Percentiles rank a stretch among this genome's conserved stretches.
Conservation (phyloP, 2,888 invertebrate genomes). For the Himalopsyche anomala region DNA sequence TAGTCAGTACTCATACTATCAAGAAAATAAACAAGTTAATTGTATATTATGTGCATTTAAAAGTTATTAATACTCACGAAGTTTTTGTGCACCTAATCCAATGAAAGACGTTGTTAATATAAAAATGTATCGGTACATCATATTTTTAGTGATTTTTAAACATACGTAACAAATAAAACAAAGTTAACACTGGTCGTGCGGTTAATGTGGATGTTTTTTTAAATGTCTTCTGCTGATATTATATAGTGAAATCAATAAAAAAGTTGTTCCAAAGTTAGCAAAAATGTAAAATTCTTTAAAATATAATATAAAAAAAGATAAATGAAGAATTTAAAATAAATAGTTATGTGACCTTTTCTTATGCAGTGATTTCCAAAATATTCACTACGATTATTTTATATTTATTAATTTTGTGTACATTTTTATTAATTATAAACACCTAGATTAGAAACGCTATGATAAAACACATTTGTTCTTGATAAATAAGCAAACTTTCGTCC, state of each 20-base stretch:
- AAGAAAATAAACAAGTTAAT: too few species aligned
- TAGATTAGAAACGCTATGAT: too few species aligned
- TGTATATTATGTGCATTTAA: neutral
- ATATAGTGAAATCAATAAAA: neutral
- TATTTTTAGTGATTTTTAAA: neutral
- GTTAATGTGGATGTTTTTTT: neutral
- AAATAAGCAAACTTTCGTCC: too few species aligned
- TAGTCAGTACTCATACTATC: too few species aligned
- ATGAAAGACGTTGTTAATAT: neutral
- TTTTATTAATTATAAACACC: too few species aligned
- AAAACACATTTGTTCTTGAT: too few species aligned
- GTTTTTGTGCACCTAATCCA: conserved; percentile 29
- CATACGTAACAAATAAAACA: neutral
- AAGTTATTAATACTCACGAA: conserved; percentile 53
- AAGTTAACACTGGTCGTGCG: neutral
- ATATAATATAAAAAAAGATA: too few species aligned
- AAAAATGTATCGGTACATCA: neutral
- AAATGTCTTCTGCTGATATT: neutral
- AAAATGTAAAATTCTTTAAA: neutral
- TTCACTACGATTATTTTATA: too few species aligned
- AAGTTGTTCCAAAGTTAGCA: neutral
- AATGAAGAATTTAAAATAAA: too few species aligned
- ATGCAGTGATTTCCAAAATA: too few species aligned
- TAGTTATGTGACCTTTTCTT: too few species aligned
- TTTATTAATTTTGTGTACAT: too few species aligned